Evolutionary conservation across 2,113 vertebrate species (phyloP).

Genomic region (Phalacrocorax carbo): DNA sequence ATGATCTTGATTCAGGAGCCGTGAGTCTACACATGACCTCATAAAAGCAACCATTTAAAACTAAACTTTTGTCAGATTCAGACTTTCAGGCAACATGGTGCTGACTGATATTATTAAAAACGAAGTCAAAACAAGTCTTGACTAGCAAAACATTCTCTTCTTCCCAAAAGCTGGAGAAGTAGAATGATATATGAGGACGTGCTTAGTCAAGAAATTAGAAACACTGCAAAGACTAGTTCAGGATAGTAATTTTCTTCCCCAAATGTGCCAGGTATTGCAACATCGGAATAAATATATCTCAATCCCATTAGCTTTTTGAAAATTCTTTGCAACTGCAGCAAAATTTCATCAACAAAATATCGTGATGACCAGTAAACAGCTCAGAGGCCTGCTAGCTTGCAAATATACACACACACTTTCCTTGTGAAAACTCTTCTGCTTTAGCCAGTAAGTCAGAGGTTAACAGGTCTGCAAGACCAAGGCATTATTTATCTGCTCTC

Average conservation of each 20-base stretch:
- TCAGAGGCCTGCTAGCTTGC: not conserved
- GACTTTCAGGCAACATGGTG: conserved; percentile 58
- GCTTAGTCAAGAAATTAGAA: conserved; percentile 49
- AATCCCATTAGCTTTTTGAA: not conserved
- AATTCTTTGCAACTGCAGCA: conserved; percentile 9
- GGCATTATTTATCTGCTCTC: not conserved
- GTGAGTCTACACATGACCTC: conserved; percentile 49
- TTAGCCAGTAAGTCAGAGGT: not conserved
- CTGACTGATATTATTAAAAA: conserved; percentile 56
- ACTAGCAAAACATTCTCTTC: conserved; percentile 52
- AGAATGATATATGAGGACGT: conserved; percentile 30
- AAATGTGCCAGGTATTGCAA: conserved; percentile 31
- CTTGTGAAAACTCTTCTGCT: not conserved
- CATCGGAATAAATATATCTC: conserved; percentile 25
- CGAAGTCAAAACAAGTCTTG: conserved; percentile 47
- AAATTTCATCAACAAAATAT: not conserved
- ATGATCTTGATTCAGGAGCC: conserved; percentile 44
- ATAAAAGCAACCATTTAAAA: conserved; percentile 44
- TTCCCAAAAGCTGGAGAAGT: conserved; percentile 49
- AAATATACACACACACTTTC: not conserved
- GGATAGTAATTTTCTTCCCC: conserved; percentile 6
- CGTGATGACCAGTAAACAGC: not conserved
- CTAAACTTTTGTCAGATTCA: conserved; percentile 58
- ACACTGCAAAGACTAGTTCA: conserved; percentile 15
- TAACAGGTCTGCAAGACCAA: not conserved